phyloP scores from a whole-genome alignment of 2,113 vertebrate species.

The Tachycineta bicolor region DNA sequence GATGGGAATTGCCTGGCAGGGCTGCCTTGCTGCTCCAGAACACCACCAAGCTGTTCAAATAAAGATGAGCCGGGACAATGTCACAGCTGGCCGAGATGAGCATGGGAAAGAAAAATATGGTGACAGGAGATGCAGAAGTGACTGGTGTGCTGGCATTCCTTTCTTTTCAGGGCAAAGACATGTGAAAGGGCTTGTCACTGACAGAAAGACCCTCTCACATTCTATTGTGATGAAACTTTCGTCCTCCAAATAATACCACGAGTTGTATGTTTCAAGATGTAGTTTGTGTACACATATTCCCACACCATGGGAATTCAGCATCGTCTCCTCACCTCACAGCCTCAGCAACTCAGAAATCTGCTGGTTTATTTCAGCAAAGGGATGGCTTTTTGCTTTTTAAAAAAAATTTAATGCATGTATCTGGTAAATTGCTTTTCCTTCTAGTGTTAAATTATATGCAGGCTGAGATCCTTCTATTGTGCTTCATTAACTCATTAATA shows the following conservation, averaged over 20 bases:
- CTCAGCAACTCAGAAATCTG: background rate
- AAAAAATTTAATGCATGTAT: background rate
- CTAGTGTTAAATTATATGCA: background rate
- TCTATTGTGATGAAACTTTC: slow-evolving; percentile 70
- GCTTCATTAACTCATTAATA: background rate
- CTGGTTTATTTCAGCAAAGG: background rate
- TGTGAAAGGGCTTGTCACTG: slow-evolving; percentile 74
- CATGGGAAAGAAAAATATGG: slow-evolving; percentile 73
- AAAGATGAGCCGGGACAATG: slow-evolving; percentile 70
- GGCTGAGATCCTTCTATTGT: background rate
- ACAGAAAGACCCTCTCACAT: slow-evolving; percentile 71
- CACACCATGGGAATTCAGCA: slow-evolving; percentile 41
- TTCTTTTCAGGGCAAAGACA: slow-evolving; percentile 63
- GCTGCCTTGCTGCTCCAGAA: background rate
- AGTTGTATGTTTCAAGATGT: background rate
- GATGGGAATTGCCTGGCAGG: background rate
- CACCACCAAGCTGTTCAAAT: slow-evolving; percentile 69
- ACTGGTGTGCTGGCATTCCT: slow-evolving; percentile 45
- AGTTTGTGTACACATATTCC: background rate
- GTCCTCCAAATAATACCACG: background rate
- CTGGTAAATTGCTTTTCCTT: background rate
- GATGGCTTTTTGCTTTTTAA: background rate
- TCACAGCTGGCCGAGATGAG: slow-evolving; percentile 70
- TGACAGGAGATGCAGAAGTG: slow-evolving; percentile 39
- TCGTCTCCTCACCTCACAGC: background rate